Base-by-base conservation (phyloP, 2,797 vertebrate species). In the Phoeniculus purpureus region DNA sequence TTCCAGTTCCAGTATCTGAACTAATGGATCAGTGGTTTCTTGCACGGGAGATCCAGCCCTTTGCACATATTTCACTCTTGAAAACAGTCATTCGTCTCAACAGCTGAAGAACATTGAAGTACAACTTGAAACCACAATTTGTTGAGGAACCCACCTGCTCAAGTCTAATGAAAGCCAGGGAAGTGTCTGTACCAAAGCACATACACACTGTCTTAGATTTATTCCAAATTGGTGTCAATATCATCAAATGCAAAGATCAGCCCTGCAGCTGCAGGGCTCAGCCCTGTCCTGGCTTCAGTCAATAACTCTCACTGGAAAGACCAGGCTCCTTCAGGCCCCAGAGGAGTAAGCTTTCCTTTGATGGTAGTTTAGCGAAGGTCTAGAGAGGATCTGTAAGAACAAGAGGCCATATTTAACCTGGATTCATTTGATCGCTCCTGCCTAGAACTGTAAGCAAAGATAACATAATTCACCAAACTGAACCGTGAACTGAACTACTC, bases 1-100 rank as follows among this genome's bases (percentile, higher is more conserved):
- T 94, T 90, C 75, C 56, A 92, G 74, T 81, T 85, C 54, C 60
- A 86, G 7, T 91, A 82, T 61, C 32, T 95, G 73, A 83, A 80
- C 48, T 81, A 85, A 85, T n/a, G 60, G 74, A 81, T 79, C 60
- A 60, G 47, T 60, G 43, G 71, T 81, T 85, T 73, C 61, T 87
- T 70, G 48, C 12, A 22, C 54, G 76, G 50, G 52, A 37, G 29
- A 86, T 61, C 40, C 70, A 77, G 32, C 4, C 52, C 23, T 25
- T 80, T 51, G 78, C 15, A 15, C 65, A 85, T 61, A 85, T 83
- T 16, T 62, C 71, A 76, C 72, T 79, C 81, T 9, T 20, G 7
- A 26, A 66, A 78, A 88, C 47, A 6, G 23, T 52, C 52, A 60
- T 81, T 66, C 56, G 45, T 55, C 70, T 92, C 34, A 87, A 78